These are phyloP conservation scores for Delphinus delphis DNA, from an alignment of 2,113 vertebrate species.

Conservation along the genomic window DNA sequence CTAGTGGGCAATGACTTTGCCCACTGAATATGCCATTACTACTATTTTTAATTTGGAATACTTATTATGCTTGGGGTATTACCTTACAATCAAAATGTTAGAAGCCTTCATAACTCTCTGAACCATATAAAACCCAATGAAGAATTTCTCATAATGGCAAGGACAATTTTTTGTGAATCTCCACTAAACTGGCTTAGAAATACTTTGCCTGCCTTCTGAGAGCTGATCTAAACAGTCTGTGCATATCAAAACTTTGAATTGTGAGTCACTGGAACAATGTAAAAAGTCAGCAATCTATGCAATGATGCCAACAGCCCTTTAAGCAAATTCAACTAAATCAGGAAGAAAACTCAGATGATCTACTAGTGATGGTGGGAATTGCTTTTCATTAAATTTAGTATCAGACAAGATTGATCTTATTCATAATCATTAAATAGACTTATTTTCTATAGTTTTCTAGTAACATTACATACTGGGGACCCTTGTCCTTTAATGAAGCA, in stretches of 20 bases:
- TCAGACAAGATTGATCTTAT: slow-evolving; percentile 14
- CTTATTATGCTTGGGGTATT: neutral
- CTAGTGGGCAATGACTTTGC: neutral
- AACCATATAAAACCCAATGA: neutral
- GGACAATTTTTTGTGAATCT: neutral
- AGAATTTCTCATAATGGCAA: neutral
- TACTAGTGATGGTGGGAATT: neutral
- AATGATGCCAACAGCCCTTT: neutral
- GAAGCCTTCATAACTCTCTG: neutral
- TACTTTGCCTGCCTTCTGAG: neutral
- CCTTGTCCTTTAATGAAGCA: neutral
- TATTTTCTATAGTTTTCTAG: neutral
- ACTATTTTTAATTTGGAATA: neutral
- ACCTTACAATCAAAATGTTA: neutral
- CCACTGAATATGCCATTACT: neutral
- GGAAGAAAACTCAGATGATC: neutral
- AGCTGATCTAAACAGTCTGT: neutral
- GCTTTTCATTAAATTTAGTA: slow-evolving; percentile 36
- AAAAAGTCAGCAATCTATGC: neutral
- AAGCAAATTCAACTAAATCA: neutral
- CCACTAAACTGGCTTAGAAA: neutral
- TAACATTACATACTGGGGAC: neutral
- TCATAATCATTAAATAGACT: neutral
- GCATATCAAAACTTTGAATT: neutral
- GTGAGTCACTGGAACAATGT: neutral